These are phyloP conservation scores for Thumatha senex DNA, from an alignment of 2,888 invertebrate genomes.

Conservation along the genomic window DNA sequence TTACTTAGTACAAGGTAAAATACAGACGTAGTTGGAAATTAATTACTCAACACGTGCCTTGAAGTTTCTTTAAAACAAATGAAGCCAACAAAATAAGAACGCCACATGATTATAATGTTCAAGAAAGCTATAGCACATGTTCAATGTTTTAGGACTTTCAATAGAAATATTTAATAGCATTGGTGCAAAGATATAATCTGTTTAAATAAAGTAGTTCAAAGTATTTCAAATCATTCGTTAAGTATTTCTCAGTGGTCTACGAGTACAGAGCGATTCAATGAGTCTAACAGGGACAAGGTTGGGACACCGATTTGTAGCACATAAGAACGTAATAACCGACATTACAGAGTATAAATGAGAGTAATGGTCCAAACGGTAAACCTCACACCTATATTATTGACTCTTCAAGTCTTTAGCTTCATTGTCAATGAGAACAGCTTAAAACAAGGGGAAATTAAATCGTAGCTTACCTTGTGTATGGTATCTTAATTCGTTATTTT, in stretches of 20 bases:
- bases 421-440: neutral
- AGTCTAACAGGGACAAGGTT: conserved; percentile 34
- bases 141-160: neutral
- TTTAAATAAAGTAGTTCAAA: conserved; percentile 2
- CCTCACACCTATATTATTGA: neutral
- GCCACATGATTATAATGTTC: neutral
- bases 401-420: neutral
- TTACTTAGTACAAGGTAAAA: neutral
- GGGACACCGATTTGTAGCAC: conserved; percentile 24
- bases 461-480: too few relatives aligned
- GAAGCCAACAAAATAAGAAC: neutral
- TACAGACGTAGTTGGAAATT: neutral
- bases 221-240: conserved; percentile 5
- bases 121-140: neutral
- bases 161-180: neutral
- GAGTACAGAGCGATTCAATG: conserved; percentile 31
- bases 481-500: too few relatives aligned
- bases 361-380: neutral
- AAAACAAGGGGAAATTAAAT: neutral
- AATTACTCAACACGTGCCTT: neutral
- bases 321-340: conserved; percentile 22
- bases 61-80: neutral
- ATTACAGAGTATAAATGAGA: conserved; percentile 13
- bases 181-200: neutral
- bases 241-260: conserved; percentile 14